phyloP scores from a whole-genome alignment of 2,113 vertebrate genomes.

The Emberiza fucata region DNA sequence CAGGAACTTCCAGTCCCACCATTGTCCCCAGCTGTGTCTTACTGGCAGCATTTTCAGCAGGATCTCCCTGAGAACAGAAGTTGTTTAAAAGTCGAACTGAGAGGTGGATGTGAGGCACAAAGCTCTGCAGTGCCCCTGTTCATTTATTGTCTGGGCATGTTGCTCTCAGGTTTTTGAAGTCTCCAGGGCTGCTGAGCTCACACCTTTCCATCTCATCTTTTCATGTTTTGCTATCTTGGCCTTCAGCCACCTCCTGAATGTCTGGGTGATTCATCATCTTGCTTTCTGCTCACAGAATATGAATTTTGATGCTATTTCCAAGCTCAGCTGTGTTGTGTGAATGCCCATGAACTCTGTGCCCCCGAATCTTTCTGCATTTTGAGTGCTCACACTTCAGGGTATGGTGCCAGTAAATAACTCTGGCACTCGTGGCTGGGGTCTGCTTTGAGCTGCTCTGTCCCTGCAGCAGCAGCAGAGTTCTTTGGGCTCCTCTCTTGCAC shows the following conservation, averaged over 20 bases:
- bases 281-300: neutral
- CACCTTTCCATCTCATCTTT: neutral
- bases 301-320: neutral
- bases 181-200: neutral
- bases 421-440: neutral
- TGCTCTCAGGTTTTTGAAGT: neutral
- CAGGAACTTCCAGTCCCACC: neutral
- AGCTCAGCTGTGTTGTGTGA: neutral
- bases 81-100: neutral
- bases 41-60: rapidly evolving
- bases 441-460: neutral
- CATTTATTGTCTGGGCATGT: neutral
- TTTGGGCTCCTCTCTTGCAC: neutral
- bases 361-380: neutral
- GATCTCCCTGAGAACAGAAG: neutral
- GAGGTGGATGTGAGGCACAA: neutral
- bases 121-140: neutral
- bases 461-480: neutral
- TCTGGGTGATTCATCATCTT: neutral
- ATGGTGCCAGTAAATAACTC: neutral
- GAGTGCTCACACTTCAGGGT: neutral
- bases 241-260: neutral
- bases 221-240: neutral
- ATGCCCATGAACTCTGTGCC: neutral
- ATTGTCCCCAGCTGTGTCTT: neutral